Evolutionary conservation across 2,113 vertebrate species (phyloP).

Genomic region (Uropsilus gracilis): DNA sequence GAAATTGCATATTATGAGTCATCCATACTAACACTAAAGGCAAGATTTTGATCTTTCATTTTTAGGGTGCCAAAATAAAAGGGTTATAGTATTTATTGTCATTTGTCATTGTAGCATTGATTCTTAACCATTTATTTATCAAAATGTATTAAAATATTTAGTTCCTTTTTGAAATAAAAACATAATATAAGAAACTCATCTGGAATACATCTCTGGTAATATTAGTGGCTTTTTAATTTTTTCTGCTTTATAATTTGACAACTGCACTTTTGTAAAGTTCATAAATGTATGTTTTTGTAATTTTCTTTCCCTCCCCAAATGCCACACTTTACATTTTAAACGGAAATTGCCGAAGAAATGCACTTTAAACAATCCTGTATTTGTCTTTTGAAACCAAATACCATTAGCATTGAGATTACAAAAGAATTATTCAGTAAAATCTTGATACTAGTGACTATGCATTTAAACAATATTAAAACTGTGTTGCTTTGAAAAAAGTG

Average conservation of each 20-base stretch:
- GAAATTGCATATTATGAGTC: neutral
- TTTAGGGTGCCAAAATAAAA: neutral
- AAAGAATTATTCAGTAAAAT: constrained; percentile 59
- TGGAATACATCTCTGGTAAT: constrained; percentile 82
- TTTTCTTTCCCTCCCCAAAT: neutral
- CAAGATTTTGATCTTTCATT: neutral
- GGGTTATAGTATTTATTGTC: constrained; percentile 65
- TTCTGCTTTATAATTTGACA: constrained; percentile 82
- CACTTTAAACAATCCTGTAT: constrained; percentile 69
- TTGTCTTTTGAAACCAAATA: constrained; percentile 59
- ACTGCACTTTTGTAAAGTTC: constrained; percentile 19
- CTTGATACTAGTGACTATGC: neutral
- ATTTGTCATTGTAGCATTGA: constrained; percentile 69
- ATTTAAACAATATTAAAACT: constrained; percentile 43
- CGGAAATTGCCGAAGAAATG: constrained; percentile 74
- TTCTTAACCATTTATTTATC: constrained; percentile 79
- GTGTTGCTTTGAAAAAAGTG: constrained; percentile 6
- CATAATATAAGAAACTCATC: constrained; percentile 75
- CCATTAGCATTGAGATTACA: constrained; percentile 31
- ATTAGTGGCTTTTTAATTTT: constrained; percentile 70
- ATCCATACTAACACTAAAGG: neutral
- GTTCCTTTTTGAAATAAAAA: constrained; percentile 74
- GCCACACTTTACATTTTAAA: constrained; percentile 52
- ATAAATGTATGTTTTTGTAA: constrained; percentile 52
- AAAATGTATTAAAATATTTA: constrained; percentile 80